Percentiles rank a stretch among this genome's conserved stretches.
These are phyloP conservation scores for Mesoclemmys tuberculata DNA, from an alignment of 2,113 vertebrate genomes.

Conservation along the genomic window DNA sequence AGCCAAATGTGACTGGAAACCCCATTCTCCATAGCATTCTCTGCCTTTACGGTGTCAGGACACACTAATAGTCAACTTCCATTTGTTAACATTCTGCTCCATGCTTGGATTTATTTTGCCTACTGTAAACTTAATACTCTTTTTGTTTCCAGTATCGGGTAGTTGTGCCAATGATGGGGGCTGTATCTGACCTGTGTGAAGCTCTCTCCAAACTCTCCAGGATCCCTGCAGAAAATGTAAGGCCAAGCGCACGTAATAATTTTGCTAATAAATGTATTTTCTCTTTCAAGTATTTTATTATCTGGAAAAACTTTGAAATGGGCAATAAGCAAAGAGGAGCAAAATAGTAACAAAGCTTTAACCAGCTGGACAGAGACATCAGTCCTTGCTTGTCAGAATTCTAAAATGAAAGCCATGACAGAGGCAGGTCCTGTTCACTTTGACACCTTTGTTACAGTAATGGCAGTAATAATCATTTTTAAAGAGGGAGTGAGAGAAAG, in stretches of 20 bases:
- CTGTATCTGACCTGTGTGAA: constrained; percentile 90
- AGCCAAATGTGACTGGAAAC: neutral
- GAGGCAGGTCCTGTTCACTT: neutral
- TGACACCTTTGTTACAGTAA: neutral
- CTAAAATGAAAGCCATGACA: neutral
- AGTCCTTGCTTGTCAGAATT: neutral
- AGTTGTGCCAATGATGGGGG: constrained; percentile 92
- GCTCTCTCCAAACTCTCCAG: constrained; percentile 89
- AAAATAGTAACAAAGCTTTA: neutral
- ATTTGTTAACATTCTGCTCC: neutral
- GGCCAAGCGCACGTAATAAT: constrained; percentile 23
- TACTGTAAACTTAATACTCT: neutral
- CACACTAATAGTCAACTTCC: neutral
- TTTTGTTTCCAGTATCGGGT: constrained; percentile 85
- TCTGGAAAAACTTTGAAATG: neutral
- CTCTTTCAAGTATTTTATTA: neutral
- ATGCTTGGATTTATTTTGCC: neutral
- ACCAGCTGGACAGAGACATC: neutral
- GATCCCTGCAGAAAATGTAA: constrained; percentile 91
- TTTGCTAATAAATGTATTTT: neutral
- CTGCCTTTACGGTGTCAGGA: neutral
- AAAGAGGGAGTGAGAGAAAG: neutral
- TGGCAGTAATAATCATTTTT: neutral
- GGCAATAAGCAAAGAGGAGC: neutral
- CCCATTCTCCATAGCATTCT: neutral